Conservation (phyloP, 2,888 invertebrate genomes). For the Sipha maydis region DNA sequence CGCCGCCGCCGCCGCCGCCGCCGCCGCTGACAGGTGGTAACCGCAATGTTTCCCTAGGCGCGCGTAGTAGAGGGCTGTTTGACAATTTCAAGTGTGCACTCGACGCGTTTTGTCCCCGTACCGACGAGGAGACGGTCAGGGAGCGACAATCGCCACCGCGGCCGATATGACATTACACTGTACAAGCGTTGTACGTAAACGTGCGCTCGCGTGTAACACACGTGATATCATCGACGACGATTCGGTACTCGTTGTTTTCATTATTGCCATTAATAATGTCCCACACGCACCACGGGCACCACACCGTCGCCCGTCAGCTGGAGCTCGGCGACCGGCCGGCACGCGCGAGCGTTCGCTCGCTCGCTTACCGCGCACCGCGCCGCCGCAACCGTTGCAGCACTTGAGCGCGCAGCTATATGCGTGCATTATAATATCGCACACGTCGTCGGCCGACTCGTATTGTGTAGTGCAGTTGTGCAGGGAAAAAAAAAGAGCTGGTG, state of each 20-base stretch:
- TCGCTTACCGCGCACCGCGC: not conserved
- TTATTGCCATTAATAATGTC: constrained; percentile 41
- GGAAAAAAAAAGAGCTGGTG: not conserved
- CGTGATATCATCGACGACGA: constrained; percentile 36
- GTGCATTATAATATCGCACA: constrained; percentile 4
- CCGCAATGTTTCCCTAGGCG: constrained; percentile 57
- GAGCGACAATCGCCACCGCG: not conserved
- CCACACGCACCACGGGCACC: not conserved
- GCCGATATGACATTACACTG: constrained; percentile 3
- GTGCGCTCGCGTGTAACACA: not conserved
- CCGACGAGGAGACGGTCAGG: not conserved
- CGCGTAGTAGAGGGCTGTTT: constrained; percentile 53
- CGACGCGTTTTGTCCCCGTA: constrained; percentile 25
- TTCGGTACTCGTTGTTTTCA: constrained; percentile 38
- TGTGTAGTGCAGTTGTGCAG: not conserved
- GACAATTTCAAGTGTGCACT: constrained; percentile 56
- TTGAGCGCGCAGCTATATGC: not conserved
- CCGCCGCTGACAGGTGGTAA: constrained; percentile 59
- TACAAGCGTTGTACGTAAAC: too few relatives aligned
- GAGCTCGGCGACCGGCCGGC: constrained; percentile 11
- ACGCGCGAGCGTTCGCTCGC: not conserved
- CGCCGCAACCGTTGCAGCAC: not conserved
- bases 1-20: constrained; percentile 47
- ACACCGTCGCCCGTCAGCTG: constrained; percentile 9
- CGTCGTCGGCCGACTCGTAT: constrained; percentile 27